Evolutionary conservation across 2,797 vertebrate species (phyloP), one percentile per base, ranked within the genome.

Genomic region (Labeo calbasu): DNA sequence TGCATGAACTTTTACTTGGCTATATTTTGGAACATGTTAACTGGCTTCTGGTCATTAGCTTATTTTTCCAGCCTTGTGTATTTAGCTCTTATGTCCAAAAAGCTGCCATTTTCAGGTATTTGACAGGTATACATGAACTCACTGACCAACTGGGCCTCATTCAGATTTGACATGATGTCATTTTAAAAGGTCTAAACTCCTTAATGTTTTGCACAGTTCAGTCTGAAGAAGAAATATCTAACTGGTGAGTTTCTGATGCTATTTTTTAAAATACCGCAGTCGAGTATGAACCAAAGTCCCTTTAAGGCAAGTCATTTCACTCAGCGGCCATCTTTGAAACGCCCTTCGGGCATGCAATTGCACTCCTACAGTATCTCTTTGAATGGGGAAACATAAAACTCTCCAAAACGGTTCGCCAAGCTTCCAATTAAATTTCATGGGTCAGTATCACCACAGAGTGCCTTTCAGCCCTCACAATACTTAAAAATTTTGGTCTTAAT

Each of bases 141-240:
- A 81, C 4, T 73, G 53, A 63, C 80, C 61, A 40, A 81, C 25
- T 63, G 71, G 51, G 19, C 48, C 48, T 81, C 59, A 17, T 84
- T 73, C n/a, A 61, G 68, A 80, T 65, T 53, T 81, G 78, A 76
- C 71, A 77, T n/a, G 36, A 75, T 82, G 73, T 70, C 73, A 59
- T 84, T 32, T 57, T 46, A 65, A 32, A 70, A 28, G 1, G 57
- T 68, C 73, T 80, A 59, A 32, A 81, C 76, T 73, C 53, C 19
- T 48, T 76, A 65, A 77, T 61, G 14, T 76, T 57, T 46, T 53
- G 51, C 17, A 53, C 51, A 79, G 78, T 36, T 23, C 36, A 72
- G 59, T 79, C 81, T 82, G 59, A 79, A 80, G 73, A 23, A 43
- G 43, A 51, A 70, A 43, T 75, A 50, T 10, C 51, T 77, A 43